phyloP scores from a whole-genome alignment of 2,113 vertebrate genomes.

The Oncorhynchus keta region DNA sequence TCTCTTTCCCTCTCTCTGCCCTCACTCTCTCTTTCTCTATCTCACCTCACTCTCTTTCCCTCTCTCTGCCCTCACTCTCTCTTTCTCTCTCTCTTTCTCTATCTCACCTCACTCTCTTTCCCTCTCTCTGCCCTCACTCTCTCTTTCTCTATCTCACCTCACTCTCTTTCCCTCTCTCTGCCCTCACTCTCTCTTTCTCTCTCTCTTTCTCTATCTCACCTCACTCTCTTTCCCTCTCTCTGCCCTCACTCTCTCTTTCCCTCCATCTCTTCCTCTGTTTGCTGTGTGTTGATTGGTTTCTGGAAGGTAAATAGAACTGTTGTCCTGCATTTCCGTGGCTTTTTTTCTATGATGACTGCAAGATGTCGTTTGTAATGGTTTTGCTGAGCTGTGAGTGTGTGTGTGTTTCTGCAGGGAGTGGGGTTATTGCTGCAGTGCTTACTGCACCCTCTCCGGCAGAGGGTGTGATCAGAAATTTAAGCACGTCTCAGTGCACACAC shows the following conservation, averaged over 20 bases:
- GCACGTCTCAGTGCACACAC: background rate
- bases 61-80: too few relatives aligned
- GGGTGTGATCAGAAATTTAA: conserved; percentile 15
- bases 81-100: background rate
- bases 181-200: background rate
- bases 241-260: background rate
- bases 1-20: too few relatives aligned
- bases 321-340: background rate
- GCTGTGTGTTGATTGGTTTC: background rate
- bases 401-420: background rate
- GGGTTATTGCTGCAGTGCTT: conserved; percentile 9
- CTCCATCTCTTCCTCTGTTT: background rate
- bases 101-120: too few relatives aligned
- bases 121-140: too few relatives aligned
- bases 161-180: too few relatives aligned
- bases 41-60: background rate
- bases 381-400: background rate
- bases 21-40: background rate
- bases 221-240: too few relatives aligned
- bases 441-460: background rate
- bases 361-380: background rate
- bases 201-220: too few relatives aligned
- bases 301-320: conserved; percentile 1
- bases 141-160: too few relatives aligned
- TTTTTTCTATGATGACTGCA: background rate